These are phyloP conservation scores for Phyllotreta cruciferae DNA, from an alignment of 2,888 invertebrate species.

Conservation along the genomic window DNA sequence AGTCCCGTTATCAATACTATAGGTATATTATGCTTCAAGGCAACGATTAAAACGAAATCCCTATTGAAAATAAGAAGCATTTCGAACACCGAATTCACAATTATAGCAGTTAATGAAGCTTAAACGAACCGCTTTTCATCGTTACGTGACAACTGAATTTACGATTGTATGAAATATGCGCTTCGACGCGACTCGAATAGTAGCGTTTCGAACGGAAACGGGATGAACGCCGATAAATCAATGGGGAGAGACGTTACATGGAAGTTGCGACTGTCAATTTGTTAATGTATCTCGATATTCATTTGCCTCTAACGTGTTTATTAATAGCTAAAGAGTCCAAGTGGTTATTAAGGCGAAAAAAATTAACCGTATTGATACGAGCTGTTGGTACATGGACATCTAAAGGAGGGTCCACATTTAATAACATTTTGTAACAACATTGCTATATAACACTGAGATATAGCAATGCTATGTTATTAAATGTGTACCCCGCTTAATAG, in stretches of 20 bases:
- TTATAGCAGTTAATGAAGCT: too few relatives aligned
- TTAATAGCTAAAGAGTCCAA: conserved; percentile 29
- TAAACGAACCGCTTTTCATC: conserved; percentile 33
- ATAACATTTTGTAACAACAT: too few relatives aligned
- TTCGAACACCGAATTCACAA: too few relatives aligned
- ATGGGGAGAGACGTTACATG: conserved; percentile 32
- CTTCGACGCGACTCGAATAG: conserved; percentile 31
- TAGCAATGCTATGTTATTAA: too few relatives aligned
- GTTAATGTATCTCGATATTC: conserved; percentile 39
- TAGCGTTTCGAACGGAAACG: conserved; percentile 36
- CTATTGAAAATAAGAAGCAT: too few relatives aligned
- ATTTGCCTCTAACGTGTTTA: conserved; percentile 35
- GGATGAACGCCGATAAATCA: conserved; percentile 34
- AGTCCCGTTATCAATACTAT: too few relatives aligned
- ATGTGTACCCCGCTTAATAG: too few relatives aligned
- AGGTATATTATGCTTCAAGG: too few relatives aligned
- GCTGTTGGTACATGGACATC: too few relatives aligned
- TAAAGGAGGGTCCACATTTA: too few relatives aligned
- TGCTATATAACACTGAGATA: too few relatives aligned
- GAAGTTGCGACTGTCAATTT: conserved; percentile 40
- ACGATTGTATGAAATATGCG: conserved; percentile 35
- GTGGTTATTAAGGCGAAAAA: not conserved
- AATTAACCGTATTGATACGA: not conserved
- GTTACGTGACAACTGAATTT: conserved; percentile 37
- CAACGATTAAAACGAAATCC: too few relatives aligned